phyloP scores from a whole-genome alignment of 2,797 vertebrate genomes.

The Notamacropus eugenii region DNA sequence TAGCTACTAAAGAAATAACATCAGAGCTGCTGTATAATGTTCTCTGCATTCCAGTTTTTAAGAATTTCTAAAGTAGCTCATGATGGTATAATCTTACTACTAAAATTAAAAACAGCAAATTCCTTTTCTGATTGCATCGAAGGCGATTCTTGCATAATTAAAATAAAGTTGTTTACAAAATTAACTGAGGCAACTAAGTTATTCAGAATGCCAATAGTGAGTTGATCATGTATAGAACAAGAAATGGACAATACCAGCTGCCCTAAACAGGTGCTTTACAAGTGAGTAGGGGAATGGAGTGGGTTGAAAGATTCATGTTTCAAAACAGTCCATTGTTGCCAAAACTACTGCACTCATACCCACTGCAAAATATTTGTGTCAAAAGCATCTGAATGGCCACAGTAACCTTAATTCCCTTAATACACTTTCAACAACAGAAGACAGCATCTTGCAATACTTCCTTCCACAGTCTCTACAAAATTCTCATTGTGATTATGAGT shows the following conservation, averaged over 20 bases:
- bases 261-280: neutral
- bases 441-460: neutral
- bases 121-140: slow-evolving; percentile 12
- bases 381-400: neutral
- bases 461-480: neutral
- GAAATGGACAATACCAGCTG: neutral
- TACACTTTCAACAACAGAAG: neutral
- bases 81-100: neutral
- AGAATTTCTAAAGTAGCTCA: neutral
- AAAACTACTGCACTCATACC: neutral
- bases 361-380: neutral
- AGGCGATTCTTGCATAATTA: neutral
- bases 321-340: neutral
- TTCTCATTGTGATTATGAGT: neutral
- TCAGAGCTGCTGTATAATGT: neutral
- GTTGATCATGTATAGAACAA: neutral
- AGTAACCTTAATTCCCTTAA: neutral
- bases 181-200: neutral
- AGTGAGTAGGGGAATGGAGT: neutral
- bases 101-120: neutral
- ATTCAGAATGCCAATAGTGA: neutral
- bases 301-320: slow-evolving; percentile 4
- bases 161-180: slow-evolving; percentile 1
- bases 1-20: neutral
- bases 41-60: neutral